Conservation (phyloP, 2,797 vertebrate species). For the Strix occidentalis region DNA sequence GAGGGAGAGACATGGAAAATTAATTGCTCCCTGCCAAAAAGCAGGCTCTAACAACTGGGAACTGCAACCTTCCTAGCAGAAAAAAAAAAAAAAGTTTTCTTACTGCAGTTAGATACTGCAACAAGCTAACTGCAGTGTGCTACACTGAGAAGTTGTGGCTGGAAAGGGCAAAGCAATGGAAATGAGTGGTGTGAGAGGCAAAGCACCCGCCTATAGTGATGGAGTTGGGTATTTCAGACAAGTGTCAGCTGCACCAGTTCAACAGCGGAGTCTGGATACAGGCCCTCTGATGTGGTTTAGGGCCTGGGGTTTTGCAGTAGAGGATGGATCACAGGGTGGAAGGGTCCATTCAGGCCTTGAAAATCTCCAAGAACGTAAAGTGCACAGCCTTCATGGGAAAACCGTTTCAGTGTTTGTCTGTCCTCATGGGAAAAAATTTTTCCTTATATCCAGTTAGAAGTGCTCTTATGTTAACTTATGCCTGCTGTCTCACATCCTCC, state of each 20-base stretch:
- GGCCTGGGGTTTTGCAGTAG: not conserved
- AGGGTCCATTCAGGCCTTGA: not conserved
- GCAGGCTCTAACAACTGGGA: not conserved
- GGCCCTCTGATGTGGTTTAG: not conserved
- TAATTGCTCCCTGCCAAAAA: conserved; percentile 10
- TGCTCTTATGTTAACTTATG: accelerated
- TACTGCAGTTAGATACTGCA: not conserved
- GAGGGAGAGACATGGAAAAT: not conserved
- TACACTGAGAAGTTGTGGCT: not conserved
- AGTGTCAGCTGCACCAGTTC: not conserved
- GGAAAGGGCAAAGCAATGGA: not conserved
- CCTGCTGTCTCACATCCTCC: not conserved
- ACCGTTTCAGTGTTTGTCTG: not conserved
- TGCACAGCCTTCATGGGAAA: not conserved
- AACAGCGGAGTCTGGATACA: not conserved
- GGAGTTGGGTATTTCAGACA: not conserved
- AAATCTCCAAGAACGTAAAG: not conserved
- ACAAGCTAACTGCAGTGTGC: not conserved
- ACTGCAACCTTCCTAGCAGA: not conserved
- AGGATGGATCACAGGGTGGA: not conserved
- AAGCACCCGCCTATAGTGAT: not conserved
- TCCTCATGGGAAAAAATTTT: not conserved
- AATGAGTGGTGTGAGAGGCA: not conserved
- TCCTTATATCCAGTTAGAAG: not conserved
- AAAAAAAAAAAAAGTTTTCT: not conserved